These are phyloP conservation scores for Malurus elegans DNA, from an alignment of 2,113 vertebrate genomes.

Conservation along the genomic window DNA sequence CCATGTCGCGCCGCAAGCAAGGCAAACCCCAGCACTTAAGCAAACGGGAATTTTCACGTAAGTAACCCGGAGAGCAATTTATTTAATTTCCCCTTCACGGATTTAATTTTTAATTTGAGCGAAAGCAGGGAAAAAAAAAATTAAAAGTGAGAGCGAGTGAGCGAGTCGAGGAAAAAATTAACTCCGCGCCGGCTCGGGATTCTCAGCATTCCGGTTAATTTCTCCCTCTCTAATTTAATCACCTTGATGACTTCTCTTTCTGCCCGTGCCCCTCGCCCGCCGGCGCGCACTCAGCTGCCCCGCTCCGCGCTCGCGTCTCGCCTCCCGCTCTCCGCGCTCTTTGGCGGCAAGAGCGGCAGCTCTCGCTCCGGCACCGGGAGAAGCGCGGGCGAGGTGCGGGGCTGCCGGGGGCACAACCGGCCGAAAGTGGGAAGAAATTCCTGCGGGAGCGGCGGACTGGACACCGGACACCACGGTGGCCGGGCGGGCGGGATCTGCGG, in stretches of 20 bases:
- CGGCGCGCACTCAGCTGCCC: conserved; percentile 3
- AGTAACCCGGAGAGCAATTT: conserved; percentile 80
- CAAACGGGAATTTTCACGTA: conserved; percentile 99
- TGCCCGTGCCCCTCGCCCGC: not conserved
- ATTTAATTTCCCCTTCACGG: conserved; percentile 1
- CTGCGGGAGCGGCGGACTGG: conserved; percentile 65
- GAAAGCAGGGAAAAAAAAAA: not conserved
- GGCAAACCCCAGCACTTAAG: conserved; percentile 99
- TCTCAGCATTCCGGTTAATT: conserved; percentile 4
- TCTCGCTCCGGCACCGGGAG: not conserved
- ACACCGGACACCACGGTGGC: conserved; percentile 60
- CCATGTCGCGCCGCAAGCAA: conserved; percentile 99
- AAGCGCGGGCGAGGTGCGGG: not conserved
- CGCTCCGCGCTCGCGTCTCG: conserved; percentile 41
- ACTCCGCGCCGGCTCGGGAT: not conserved
- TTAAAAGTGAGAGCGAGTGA: conserved; percentile 8
- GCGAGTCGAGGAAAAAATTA: not conserved
- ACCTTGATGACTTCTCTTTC: conserved; percentile 42
- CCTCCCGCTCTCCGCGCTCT: conserved; percentile 57
- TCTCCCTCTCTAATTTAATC: not conserved
- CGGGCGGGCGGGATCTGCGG: not conserved
- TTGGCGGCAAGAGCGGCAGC: conserved; percentile 12
- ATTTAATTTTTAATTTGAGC: conserved; percentile 39
- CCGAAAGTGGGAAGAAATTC: conserved; percentile 49
- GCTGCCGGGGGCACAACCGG: not conserved